Conservation (phyloP, 2,888 invertebrate species). For the Drosophila dives region DNA sequence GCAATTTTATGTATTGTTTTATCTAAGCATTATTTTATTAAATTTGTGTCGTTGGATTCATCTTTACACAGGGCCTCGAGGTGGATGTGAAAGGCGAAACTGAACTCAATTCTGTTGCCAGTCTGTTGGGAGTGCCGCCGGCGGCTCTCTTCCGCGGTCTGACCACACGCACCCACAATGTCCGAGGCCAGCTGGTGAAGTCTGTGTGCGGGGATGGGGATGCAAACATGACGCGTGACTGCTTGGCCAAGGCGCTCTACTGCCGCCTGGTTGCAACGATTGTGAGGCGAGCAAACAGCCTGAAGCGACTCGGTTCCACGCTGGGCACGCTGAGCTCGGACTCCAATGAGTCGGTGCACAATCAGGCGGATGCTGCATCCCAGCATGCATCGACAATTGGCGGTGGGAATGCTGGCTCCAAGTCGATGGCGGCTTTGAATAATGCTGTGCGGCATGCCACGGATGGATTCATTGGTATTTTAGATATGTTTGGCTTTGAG, state of each 20-base stretch:
- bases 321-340: constrained; percentile 95
- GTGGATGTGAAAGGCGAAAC: constrained; percentile 92
- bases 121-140: constrained; percentile 88
- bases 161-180: constrained; percentile 92
- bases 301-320: constrained; percentile 93
- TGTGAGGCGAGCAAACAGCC: constrained; percentile 95
- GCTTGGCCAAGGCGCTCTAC: constrained; percentile 95
- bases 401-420: constrained; percentile 90
- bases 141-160: constrained; percentile 89
- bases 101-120: constrained; percentile 94
- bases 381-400: constrained; percentile 94
- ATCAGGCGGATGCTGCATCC: constrained; percentile 93
- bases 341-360: constrained; percentile 94
- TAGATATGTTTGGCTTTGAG: constrained; percentile 99
- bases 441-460: constrained; percentile 97
- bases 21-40: not conserved
- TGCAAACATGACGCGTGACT: constrained; percentile 95
- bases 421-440: constrained; percentile 96
- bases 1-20: not conserved
- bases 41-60: not conserved
- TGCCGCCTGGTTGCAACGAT: constrained; percentile 97
- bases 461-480: constrained; percentile 97
- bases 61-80: constrained; percentile 86
- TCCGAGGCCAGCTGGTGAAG: constrained; percentile 91
- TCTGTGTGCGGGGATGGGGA: constrained; percentile 93